Conservation (phyloP, 2,888 invertebrate genomes). For the Oxyscelio sp. region DNA sequence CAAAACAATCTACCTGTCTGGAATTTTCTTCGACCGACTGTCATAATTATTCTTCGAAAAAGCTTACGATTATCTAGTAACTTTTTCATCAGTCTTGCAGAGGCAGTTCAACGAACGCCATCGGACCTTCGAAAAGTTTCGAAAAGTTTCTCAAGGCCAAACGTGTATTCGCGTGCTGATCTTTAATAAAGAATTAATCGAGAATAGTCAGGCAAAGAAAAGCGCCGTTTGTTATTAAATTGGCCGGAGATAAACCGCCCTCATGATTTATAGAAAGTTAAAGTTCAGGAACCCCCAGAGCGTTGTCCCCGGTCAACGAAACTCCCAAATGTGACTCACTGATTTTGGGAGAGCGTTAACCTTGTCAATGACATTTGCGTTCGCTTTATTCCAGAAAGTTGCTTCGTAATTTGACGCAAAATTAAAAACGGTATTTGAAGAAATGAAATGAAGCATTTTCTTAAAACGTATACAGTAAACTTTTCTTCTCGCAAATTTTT, state of each 20-base stretch:
- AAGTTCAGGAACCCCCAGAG: constrained; percentile 57
- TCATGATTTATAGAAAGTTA: constrained; percentile 42
- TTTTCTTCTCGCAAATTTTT: too few relatives aligned
- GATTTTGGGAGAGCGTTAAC: constrained; percentile 51
- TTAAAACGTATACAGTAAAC: too few relatives aligned
- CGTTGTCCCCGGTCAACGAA: constrained; percentile 36
- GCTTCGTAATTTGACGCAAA: too few relatives aligned
- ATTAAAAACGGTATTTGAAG: not conserved
- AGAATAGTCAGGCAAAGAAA: constrained; percentile 35
- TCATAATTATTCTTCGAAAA: constrained; percentile 38
- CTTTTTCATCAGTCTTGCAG: not conserved
- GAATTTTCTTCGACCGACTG: constrained; percentile 33
- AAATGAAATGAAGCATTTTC: too few relatives aligned
- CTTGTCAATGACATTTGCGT: constrained; percentile 25
- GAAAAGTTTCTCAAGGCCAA: constrained; percentile 56
- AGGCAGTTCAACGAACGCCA: constrained; percentile 47
- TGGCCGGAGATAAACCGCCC: constrained; percentile 35
- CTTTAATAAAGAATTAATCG: constrained; percentile 40
- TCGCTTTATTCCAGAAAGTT: too few relatives aligned
- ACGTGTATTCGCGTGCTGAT: constrained; percentile 38
- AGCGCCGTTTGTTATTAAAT: constrained; percentile 27
- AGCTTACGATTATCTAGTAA: constrained; percentile 5
- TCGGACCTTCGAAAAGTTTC: constrained; percentile 44
- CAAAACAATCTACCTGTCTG: not conserved
- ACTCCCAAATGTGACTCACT: constrained; percentile 59